phyloP scores from a whole-genome alignment of 2,888 invertebrate species.

The Hydriomena furcata region DNA sequence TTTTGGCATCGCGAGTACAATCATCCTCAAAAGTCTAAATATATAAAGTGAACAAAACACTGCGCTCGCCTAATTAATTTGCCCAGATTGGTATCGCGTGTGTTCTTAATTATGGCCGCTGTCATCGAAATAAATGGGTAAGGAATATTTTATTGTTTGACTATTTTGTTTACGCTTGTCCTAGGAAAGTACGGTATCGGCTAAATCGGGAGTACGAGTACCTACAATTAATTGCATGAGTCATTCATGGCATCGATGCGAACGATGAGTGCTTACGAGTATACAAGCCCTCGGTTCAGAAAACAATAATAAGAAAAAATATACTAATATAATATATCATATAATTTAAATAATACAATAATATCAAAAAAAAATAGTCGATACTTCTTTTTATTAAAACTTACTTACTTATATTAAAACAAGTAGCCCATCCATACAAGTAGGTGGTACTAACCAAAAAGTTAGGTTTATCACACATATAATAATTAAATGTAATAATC shows the following conservation, averaged over 20 bases:
- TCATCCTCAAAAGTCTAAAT: conserved; percentile 48
- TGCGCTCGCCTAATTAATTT: conserved; percentile 39
- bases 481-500: too few species aligned
- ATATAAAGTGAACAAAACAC: conserved; percentile 45
- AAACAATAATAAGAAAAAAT: too few species aligned
- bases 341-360: too few species aligned
- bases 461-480: too few species aligned
- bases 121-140: conserved; percentile 64
- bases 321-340: too few species aligned
- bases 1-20: conserved; percentile 54
- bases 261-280: neutral
- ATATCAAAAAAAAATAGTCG: too few species aligned
- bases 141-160: conserved; percentile 40
- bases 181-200: neutral
- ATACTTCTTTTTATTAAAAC: too few species aligned
- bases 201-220: too few species aligned
- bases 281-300: too few species aligned
- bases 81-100: conserved; percentile 37
- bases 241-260: conserved; percentile 8
- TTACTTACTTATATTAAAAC: too few species aligned
- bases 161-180: conserved; percentile 13
- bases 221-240: neutral
- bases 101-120: conserved; percentile 54
- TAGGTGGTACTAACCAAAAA: too few species aligned
- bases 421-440: too few species aligned